These are phyloP conservation scores for Regulus satrapa DNA, from an alignment of 2,113 vertebrate species.

Conservation along the genomic window DNA sequence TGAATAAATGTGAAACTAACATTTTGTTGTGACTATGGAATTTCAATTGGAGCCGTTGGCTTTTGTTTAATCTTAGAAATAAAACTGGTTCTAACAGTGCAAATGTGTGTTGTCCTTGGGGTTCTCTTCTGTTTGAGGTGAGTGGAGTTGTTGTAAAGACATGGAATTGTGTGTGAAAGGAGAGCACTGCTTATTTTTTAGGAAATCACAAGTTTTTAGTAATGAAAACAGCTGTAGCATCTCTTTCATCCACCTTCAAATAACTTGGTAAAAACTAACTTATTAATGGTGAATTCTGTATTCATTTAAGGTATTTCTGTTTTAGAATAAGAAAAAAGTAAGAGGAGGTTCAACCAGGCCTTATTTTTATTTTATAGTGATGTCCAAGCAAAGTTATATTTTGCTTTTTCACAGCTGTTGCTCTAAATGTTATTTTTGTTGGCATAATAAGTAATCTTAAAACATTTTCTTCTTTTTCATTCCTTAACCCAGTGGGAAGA, in stretches of 20 bases:
- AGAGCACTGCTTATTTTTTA: not conserved
- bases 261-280: not conserved
- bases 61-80: not conserved
- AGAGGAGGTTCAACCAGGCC: not conserved
- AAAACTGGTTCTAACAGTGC: not conserved
- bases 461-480: not conserved
- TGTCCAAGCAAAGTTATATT: not conserved
- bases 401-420: not conserved
- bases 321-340: not conserved
- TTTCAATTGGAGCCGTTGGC: not conserved
- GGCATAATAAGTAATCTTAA: not conserved
- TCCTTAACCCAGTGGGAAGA: constrained; percentile 88
- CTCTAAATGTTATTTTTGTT: not conserved
- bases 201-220: not conserved
- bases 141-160: not conserved
- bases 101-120: not conserved
- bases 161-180: not conserved
- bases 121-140: not conserved
- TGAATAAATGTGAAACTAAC: not conserved
- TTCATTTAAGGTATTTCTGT: not conserved
- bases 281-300: not conserved
- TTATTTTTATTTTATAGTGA: not conserved
- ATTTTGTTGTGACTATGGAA: not conserved
- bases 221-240: not conserved
- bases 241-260: not conserved